Percentiles rank a stretch among this genome's conserved stretches.
phyloP scores from a whole-genome alignment of 2,113 vertebrate species.

The Falco punctatus region DNA sequence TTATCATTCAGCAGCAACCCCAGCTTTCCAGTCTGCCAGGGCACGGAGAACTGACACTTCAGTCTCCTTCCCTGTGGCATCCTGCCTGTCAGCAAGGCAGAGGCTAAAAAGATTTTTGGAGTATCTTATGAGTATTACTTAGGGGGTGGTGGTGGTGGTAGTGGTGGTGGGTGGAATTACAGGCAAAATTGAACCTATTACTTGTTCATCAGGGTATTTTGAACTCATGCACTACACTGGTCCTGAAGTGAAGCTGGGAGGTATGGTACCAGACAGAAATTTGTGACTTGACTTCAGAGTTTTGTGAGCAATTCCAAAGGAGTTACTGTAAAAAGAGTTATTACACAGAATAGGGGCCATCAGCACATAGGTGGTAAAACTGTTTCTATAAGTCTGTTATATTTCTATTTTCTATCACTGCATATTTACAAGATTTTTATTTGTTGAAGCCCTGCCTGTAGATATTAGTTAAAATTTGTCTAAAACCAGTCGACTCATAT shows the following conservation, averaged over 20 bases:
- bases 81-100: not conserved
- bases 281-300: not conserved
- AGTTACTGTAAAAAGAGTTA: not conserved
- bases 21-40: not conserved
- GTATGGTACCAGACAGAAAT: not conserved
- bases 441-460: not conserved
- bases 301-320: not conserved
- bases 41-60: not conserved
- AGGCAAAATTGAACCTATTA: not conserved
- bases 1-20: conserved; percentile 20
- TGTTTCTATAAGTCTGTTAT: not conserved
- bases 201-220: not conserved
- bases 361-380: not conserved
- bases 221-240: not conserved
- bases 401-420: not conserved
- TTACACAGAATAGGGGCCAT: not conserved
- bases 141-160: no score
- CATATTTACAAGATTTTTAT: not conserved
- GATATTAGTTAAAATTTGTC: not conserved
- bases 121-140: not conserved
- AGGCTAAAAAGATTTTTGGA: not conserved
- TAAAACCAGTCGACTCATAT: not conserved
- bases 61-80: not conserved
- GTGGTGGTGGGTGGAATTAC: not conserved
- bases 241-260: not conserved